Evolutionary conservation across 2,113 vertebrate species (phyloP).

Genomic region (Turdus rufiventris): DNA sequence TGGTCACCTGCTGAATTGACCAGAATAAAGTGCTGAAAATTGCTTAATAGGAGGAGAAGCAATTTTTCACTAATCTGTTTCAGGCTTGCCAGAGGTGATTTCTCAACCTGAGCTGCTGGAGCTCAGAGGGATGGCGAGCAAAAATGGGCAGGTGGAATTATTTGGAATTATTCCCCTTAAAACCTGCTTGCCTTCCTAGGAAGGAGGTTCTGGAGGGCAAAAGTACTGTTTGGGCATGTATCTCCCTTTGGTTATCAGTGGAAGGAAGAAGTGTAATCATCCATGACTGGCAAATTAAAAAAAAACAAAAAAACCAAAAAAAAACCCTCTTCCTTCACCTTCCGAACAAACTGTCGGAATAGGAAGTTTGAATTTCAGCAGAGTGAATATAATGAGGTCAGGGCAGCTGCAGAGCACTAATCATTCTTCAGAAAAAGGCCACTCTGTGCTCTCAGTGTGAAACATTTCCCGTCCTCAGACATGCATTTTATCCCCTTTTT

Average conservation of each 20-base stretch:
- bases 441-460: conserved; percentile 7
- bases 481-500: conserved; percentile 10
- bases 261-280: not conserved
- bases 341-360: not conserved
- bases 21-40: conserved; percentile 25
- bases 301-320: not conserved
- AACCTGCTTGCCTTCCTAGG: not conserved
- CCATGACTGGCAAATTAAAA: not conserved
- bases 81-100: not conserved
- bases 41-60: not conserved
- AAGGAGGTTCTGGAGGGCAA: not conserved
- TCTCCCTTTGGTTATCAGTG: not conserved
- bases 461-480: conserved; percentile 13
- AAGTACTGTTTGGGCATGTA: not conserved
- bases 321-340: not conserved
- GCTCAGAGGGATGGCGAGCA: not conserved
- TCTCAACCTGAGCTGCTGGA: not conserved
- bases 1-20: conserved; percentile 12
- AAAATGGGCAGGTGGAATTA: not conserved
- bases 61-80: conserved; percentile 10
- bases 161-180: not conserved
- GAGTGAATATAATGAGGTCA: conserved; percentile 27
- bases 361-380: conserved; percentile 19
- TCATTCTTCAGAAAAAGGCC: conserved; percentile 12
- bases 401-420: not conserved